Evolutionary conservation across 2,888 invertebrate species (phyloP), one percentile per base, ranked within the genome.

Genomic region (Polydrusus tereticollis): DNA sequence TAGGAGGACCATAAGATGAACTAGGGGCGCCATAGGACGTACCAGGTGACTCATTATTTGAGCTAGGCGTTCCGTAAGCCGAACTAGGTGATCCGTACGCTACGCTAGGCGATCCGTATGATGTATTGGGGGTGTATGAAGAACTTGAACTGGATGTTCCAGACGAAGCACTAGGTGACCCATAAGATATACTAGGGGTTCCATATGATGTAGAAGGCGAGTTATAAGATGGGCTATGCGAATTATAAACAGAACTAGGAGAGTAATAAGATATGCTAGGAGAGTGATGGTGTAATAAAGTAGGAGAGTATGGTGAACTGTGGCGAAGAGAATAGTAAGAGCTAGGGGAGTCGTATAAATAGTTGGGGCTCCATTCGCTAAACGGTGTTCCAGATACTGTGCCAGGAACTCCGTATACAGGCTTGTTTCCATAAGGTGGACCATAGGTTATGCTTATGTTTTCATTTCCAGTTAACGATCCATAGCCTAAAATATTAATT

Each of bases 361-460:
- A 59, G 23, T 43, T 74, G 14, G 74, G 74, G n/a, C 14, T 29
- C 70, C 70, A 74, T 43, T 64, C 71, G 8, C 33, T 47, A 20
- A 63, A 18, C n/a, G 72, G 72, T 0, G 55, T 23, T 16, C 67
- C 66, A 36, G 50, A 33, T 18, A 36, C 18, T 4, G 36, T 6
- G 0, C 75, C 69, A 7, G 75, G 75, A 3, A 68, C 65, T n/a
- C 75, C 75, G 43, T 75, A 75, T n/a, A 73, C 52, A n/a, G 75
- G 75, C 58, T 70, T 75, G 38, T 43, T 68, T 20, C 71, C 75
- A 6, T 66, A 58, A n/a, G 81, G 81, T 33, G 84, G 84, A n/a
- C 83, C 82, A 68, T 84, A 84, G 29, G 85, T 85, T 45, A 85
- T 82, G 63, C 84, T 84, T 21, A 85, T 80, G 36, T 82, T 77